Conservation (phyloP, 2,797 vertebrate species). For the Malacoraja senta region DNA sequence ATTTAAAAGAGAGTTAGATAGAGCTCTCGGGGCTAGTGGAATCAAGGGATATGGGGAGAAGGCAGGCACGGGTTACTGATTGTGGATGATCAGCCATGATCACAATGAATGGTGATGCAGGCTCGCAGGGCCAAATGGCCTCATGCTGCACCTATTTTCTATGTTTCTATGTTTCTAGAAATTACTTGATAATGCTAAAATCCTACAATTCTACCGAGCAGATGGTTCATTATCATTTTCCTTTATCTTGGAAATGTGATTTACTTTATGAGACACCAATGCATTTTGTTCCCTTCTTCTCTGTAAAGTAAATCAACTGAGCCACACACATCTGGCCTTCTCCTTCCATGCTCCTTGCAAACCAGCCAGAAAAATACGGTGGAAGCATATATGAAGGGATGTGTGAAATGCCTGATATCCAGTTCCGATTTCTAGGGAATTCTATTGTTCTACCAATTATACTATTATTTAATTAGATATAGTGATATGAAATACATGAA, state of each 20-base stretch:
- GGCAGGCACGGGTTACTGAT: no score
- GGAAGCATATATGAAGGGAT: background rate
- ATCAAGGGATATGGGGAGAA: no score
- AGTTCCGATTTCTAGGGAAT: background rate
- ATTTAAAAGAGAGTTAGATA: no score
- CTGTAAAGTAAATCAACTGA: background rate
- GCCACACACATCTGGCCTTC: background rate
- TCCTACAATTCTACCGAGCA: background rate
- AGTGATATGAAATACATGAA: background rate
- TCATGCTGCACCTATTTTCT: no score
- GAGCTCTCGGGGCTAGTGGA: no score
- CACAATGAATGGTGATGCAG: no score
- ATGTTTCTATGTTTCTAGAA: background rate
- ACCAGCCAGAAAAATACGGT: background rate
- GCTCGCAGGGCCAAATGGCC: no score
- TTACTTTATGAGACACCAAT: background rate
- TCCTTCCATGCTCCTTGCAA: background rate
- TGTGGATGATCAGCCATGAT: no score
- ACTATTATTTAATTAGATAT: background rate
- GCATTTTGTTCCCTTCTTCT: background rate
- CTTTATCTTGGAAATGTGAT: background rate
- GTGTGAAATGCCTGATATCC: background rate
- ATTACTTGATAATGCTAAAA: background rate
- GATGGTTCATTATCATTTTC: background rate
- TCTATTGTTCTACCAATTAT: background rate